A percentile compares a stretch with the other conserved stretches of the same genome.
These are phyloP conservation scores for Cyrtodaria siliqua DNA, from an alignment of 2,888 invertebrate genomes.

Conservation along the genomic window DNA sequence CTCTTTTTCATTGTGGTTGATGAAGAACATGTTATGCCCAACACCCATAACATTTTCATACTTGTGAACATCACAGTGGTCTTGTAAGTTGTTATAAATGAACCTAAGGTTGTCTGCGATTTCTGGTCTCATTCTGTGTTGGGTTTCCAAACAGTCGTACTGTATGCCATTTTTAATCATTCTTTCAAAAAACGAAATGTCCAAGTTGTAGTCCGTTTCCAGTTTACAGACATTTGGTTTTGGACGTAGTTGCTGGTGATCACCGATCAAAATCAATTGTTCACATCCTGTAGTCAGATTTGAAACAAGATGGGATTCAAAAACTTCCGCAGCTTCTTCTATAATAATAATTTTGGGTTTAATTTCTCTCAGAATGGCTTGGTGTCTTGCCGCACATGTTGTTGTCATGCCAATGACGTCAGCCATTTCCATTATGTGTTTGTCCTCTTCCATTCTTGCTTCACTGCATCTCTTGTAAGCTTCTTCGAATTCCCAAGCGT, in stretches of 20 bases:
- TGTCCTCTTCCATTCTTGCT: constrained; percentile 67
- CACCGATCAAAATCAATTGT: constrained; percentile 94
- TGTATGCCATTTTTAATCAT: constrained; percentile 90
- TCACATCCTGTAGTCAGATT: constrained; percentile 91
- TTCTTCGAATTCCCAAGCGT: constrained; percentile 40
- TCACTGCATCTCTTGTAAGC: constrained; percentile 30
- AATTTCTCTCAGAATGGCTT: constrained; percentile 76
- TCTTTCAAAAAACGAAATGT: constrained; percentile 93
- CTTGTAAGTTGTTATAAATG: constrained; percentile 34
- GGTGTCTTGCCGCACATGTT: constrained; percentile 82
- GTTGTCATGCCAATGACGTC: constrained; percentile 84
- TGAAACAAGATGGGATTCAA: constrained; percentile 93
- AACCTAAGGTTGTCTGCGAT: constrained; percentile 87
- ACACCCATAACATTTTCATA: constrained; percentile 72
- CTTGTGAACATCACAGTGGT: constrained; percentile 66
- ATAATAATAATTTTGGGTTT: constrained; percentile 87
- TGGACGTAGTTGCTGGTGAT: constrained; percentile 93
- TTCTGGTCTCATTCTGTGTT: constrained; percentile 88
- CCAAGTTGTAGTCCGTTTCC: constrained; percentile 89
- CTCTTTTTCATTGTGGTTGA: constrained; percentile 74
- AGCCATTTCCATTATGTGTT: constrained; percentile 68
- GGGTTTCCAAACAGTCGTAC: constrained; percentile 88
- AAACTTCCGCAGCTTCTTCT: constrained; percentile 95
- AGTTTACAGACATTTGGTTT: constrained; percentile 90
- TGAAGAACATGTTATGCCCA: constrained; percentile 71